phyloP scores from a whole-genome alignment of 2,797 vertebrate genomes.

The Epinephelus coioides region DNA sequence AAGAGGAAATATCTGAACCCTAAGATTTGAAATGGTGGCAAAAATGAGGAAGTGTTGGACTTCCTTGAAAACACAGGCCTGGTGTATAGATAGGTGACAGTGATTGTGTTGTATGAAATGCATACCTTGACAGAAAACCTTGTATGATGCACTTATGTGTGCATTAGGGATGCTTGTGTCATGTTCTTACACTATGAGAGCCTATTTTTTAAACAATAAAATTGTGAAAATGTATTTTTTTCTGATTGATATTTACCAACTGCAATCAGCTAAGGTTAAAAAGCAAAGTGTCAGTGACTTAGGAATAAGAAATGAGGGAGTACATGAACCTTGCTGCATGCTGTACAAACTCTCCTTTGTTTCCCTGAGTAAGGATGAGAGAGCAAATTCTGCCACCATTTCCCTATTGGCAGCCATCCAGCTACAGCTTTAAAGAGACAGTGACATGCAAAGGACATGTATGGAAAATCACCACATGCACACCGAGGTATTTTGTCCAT shows the following conservation, averaged over 20 bases:
- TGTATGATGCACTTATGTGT: neutral
- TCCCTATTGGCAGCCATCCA: slow-evolving; percentile 74
- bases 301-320: neutral
- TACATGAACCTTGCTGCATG: neutral
- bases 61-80: slow-evolving; percentile 46
- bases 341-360: neutral
- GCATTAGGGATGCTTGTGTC: neutral
- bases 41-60: slow-evolving; percentile 57
- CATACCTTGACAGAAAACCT: neutral
- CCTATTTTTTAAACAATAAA: slow-evolving; percentile 20
- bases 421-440: slow-evolving; percentile 75
- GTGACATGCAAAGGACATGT: neutral
- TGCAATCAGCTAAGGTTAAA: neutral
- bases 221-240: neutral
- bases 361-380: slow-evolving; percentile 82
- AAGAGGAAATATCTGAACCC: slow-evolving; percentile 64
- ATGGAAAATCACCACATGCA: neutral
- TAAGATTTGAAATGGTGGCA: slow-evolving; percentile 39
- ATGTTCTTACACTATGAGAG: neutral
- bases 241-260: slow-evolving; percentile 11
- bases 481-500: neutral
- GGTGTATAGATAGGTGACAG: slow-evolving; percentile 3
- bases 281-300: neutral
- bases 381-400: slow-evolving; percentile 67
- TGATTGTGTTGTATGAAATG: slow-evolving; percentile 8